A percentile compares a stretch with the other conserved stretches of the same genome.
These are phyloP conservation scores for Papilio protenor DNA, from an alignment of 2,888 invertebrate species.

Conservation along the genomic window DNA sequence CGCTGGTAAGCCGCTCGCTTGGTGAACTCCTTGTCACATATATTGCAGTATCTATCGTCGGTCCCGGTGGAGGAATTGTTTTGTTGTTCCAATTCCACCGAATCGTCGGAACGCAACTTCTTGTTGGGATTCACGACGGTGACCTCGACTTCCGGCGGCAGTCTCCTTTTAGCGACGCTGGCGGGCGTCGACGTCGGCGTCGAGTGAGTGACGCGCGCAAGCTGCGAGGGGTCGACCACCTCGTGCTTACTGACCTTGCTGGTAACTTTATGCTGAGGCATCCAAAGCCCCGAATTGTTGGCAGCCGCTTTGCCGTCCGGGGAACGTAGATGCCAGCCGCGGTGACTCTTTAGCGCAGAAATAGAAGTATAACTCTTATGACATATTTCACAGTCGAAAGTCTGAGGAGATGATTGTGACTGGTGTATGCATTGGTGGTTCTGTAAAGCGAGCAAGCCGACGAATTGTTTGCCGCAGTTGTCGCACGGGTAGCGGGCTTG, in stretches of 20 bases:
- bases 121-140: constrained; percentile 82
- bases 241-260: constrained; percentile 81
- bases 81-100: constrained; percentile 74
- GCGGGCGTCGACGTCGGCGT: constrained; percentile 61
- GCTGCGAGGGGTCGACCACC: constrained; percentile 69
- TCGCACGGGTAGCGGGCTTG: constrained; percentile 83
- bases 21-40: constrained; percentile 86
- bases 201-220: constrained; percentile 63
- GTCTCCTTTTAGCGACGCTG: constrained; percentile 67
- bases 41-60: constrained; percentile 83
- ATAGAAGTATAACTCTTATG: constrained; percentile 87
- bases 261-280: constrained; percentile 82
- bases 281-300: constrained; percentile 81
- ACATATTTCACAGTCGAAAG: constrained; percentile 86
- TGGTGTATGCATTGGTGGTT: constrained; percentile 83
- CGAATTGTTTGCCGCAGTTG: constrained; percentile 83
- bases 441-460: constrained; percentile 79
- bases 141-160: constrained; percentile 81
- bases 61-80: constrained; percentile 68
- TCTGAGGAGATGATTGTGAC: constrained; percentile 66
- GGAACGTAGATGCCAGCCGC: constrained; percentile 87
- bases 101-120: constrained; percentile 77
- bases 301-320: constrained; percentile 83
- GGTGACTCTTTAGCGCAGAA: constrained; percentile 86
- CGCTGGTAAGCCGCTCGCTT: constrained; percentile 85